Base-by-base conservation (phyloP, 2,113 vertebrate genomes). In the Epinephelus cyanopodus region DNA sequence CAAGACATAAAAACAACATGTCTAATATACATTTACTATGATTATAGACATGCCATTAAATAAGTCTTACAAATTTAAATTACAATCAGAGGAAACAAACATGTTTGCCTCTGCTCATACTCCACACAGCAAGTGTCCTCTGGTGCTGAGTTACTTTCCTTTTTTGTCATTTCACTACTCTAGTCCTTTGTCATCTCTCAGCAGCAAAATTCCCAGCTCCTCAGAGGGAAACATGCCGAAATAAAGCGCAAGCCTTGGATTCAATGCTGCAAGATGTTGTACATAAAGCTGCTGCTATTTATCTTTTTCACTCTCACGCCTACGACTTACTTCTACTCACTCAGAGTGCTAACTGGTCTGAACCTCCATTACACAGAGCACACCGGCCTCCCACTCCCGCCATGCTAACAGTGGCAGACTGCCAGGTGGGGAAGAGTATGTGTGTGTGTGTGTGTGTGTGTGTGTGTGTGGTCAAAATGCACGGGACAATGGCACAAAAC, bases 231-330 rank as follows among this genome's bases (percentile, higher is more conserved):
- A 73, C 52, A 79, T 15, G 6, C 14, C 70, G 25, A 54, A 73
- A 71, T 21, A 56, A 25, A 81, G 27, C 18, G 8, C 18, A 62
- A 68, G 23, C n/a, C 69, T 45, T 57, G 29, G 56, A 82, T 53
- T 80, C 54, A 37, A 6, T 60, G 18, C 66, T 56, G 37, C 48
- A 65, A 70, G 56, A 73, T 84, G 61, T 60, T 61, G 61, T 6
- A 66, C 54, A 70, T n/a, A 67, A 39, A 74, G 23, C 81, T 69
- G 66, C 57, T 17, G 21, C 74, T 42, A 71, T 61, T 91, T 90
- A 88, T 92, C 75, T 87, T 89, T 90, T 84, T 87, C 82, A 88
- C 91, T 93, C 91, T 90, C 72, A 90, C 84, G 84, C 86, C 92
- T 92, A 92, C 89, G 63, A 85, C n/a, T 79, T 92, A 87, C 78